Evolutionary conservation across 2,797 vertebrate genomes (phyloP).

Genomic region (Dromococcyx pavoninus): DNA sequence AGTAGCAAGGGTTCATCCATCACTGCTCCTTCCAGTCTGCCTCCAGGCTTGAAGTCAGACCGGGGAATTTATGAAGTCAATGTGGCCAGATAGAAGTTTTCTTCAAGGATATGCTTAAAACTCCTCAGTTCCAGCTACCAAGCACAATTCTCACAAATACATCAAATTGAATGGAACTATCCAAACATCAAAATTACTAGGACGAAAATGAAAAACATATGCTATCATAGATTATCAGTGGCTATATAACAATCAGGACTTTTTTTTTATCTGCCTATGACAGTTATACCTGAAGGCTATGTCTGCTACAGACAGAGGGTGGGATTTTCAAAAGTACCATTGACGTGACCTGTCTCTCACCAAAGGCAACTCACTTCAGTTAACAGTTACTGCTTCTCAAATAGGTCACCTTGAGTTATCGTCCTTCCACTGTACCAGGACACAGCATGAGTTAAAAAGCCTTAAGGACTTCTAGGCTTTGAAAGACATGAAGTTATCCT

Average conservation of each 20-base stretch:
- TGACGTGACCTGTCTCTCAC: background rate
- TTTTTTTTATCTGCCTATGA: background rate
- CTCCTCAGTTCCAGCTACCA: background rate
- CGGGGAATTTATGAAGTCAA: background rate
- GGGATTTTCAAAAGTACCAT: background rate
- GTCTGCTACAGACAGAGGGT: background rate
- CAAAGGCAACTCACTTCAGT: background rate
- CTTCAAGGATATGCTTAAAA: background rate
- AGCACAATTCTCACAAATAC: background rate
- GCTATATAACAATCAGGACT: background rate
- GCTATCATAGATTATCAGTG: background rate
- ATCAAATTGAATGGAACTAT: background rate
- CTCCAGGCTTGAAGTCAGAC: background rate
- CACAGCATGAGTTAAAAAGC: conserved; percentile 10
- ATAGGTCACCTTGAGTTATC: background rate
- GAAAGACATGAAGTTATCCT: background rate
- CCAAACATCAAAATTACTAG: background rate
- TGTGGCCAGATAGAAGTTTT: background rate
- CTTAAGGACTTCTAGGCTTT: background rate
- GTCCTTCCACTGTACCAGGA: background rate
- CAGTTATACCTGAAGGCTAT: background rate
- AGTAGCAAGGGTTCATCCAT: background rate
- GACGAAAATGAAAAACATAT: background rate
- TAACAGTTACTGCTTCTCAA: background rate
- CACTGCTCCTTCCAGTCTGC: background rate